Evolutionary conservation across 2,888 invertebrate species (phyloP), one percentile per base, ranked within the genome.

Genomic region (Apantesis nais): DNA sequence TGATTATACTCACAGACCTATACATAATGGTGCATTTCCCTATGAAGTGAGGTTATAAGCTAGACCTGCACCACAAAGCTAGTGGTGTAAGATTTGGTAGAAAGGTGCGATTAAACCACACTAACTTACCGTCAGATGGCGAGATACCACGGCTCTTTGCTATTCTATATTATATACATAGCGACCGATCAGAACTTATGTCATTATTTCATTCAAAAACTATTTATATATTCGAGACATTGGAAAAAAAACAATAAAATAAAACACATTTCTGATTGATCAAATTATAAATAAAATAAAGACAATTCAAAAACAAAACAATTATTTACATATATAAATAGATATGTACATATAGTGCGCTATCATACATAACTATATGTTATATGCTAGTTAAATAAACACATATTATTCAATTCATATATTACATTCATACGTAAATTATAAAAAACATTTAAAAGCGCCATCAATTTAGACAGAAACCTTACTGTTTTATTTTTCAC

Each of bases 111-210:
- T 52, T 80, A 67, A 72, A 78, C 89, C 92, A 91, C 92, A 91
- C 92, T 92, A 92, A 90, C 91, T 90, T 88, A 90, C 90, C 89
- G 88, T 83, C 85, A 69, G 84, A 88, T 85, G 85, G 85, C 87
- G 75, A 73, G 75, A 65, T 48, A 62, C 63, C 0, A 41, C 22
- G 41, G 29, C 34, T 52, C 37, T 71, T 70, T 31, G 48, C 48
- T 41, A n/a, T 65, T 55, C 66, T 75, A 76, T 78, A 74, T 66
- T 75, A 83, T 82, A 76, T 77, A 84, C 77, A 81, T 67, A 66
- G 48, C 52, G 44, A 70, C 55, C 64, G 62, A 52, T 60, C 31
- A 29, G 68, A 71, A 71, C 25, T 48, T 66, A 63, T 25, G 52
- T 48, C 60, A 29, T 55, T 62, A 39, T 66, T 55, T 52, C 25